Conservation (phyloP, 2,797 vertebrate genomes). For the Lepus townsendii region DNA sequence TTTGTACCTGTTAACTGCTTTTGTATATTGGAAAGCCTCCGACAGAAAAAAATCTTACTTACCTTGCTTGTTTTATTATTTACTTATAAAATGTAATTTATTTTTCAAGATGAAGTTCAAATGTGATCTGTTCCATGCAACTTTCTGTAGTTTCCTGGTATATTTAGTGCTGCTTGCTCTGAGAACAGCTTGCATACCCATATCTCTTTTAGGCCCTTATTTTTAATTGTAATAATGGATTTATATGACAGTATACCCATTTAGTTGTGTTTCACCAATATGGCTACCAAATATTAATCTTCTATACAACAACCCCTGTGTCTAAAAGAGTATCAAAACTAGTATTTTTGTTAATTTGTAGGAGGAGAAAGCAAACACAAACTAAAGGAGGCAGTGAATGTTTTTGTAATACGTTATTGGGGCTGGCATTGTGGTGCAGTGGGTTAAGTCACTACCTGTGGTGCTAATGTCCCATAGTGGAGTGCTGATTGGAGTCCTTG, state of each 20-base stretch:
- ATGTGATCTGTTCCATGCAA: not conserved
- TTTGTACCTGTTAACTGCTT: not conserved
- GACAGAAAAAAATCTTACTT: not conserved
- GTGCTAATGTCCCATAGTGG: too few relatives aligned
- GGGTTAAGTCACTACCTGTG: too few relatives aligned
- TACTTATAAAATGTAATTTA: not conserved
- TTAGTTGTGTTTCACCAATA: not conserved
- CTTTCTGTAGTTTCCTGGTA: not conserved
- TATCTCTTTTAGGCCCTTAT: not conserved
- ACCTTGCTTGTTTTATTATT: not conserved
- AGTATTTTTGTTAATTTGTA: not conserved
- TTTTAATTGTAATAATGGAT: not conserved
- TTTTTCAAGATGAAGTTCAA: not conserved
- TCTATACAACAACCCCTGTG: not conserved
- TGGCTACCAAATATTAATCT: not conserved
- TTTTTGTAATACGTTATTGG: not conserved
- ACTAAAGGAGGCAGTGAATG: not conserved
- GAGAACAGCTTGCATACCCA: not conserved
- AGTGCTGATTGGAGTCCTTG: too few relatives aligned
- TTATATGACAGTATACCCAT: not conserved
- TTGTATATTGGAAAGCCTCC: not conserved
- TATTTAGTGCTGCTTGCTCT: not conserved
- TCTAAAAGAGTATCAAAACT: not conserved
- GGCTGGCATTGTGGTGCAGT: too few relatives aligned
- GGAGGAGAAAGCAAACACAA: not conserved